Evolutionary conservation across 2,888 invertebrate species (phyloP).

Genomic region (Drosophila picticornis): DNA sequence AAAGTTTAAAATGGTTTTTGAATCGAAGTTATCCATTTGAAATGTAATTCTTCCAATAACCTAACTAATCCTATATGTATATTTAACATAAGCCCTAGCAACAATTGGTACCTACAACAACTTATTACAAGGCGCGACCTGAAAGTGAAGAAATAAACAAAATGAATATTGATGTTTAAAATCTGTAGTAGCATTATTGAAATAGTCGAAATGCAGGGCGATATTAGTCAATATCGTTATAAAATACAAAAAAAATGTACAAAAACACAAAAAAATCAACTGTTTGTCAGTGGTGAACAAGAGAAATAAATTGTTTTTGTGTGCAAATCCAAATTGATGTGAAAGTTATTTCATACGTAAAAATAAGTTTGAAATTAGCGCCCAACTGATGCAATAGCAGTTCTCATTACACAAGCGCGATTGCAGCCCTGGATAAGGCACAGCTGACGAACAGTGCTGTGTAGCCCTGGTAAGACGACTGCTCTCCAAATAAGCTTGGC

Average conservation of each 20-base stretch:
- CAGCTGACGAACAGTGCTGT: conserved; percentile 37
- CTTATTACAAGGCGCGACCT: conserved; percentile 37
- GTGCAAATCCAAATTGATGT: conserved; percentile 40
- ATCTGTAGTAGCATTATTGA: conserved; percentile 7
- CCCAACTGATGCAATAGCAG: conserved; percentile 10
- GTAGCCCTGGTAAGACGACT: conserved; percentile 47
- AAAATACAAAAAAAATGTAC: neutral
- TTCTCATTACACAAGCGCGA: neutral
- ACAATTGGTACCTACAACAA: conserved; percentile 34
- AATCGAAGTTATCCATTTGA: conserved; percentile 47
- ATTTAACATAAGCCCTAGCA: conserved; percentile 36
- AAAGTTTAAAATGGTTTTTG: conserved; percentile 24
- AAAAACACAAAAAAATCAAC: conserved; percentile 10
- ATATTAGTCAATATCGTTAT: conserved; percentile 37
- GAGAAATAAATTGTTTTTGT: conserved; percentile 46
- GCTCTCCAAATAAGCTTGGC: conserved; percentile 5
- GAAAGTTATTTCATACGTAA: neutral
- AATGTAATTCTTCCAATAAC: conserved; percentile 36
- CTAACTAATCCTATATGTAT: conserved; percentile 31
- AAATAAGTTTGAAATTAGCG: conserved; percentile 26
- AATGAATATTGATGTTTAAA: neutral
- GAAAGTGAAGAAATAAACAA: conserved; percentile 20
- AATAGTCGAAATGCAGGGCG: conserved; percentile 18
- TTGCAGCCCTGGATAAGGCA: conserved; percentile 25
- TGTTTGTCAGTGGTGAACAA: conserved; percentile 35